Conservation (phyloP, 2,797 vertebrate species). For the Acanthis flammea region DNA sequence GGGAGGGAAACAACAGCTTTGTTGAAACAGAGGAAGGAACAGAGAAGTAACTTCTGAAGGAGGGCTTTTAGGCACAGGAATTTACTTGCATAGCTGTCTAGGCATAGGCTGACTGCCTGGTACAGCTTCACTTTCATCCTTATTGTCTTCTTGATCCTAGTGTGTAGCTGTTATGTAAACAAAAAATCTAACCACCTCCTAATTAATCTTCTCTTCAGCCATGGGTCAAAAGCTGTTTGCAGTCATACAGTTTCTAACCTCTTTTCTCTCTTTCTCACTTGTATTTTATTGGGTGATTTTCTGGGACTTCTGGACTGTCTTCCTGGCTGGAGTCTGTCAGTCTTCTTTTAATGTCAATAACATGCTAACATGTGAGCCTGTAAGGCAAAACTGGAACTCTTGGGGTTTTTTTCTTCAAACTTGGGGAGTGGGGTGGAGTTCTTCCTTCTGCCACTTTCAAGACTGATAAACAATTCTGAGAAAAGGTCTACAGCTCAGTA, state of each 20-base stretch:
- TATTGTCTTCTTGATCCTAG: background rate
- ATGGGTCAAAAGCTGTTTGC: background rate
- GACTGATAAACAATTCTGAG: conserved; percentile 17
- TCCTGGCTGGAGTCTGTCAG: background rate
- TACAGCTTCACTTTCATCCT: background rate
- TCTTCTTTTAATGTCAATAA: background rate
- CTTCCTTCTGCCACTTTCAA: background rate
- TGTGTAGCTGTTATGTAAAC: background rate
- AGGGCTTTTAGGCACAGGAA: background rate
- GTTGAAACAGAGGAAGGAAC: background rate
- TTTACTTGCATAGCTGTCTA: background rate
- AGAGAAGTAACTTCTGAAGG: background rate
- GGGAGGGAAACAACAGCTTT: background rate
- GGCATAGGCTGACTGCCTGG: background rate
- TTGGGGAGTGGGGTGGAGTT: background rate
- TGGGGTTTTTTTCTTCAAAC: background rate
- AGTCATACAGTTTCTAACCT: background rate
- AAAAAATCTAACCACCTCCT: background rate
- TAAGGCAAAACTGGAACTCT: background rate
- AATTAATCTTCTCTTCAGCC: background rate
- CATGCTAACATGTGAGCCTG: background rate
- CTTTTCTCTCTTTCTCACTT: background rate
- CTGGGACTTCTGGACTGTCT: background rate
- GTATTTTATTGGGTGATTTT: background rate
- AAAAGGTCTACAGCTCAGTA: background rate